These are phyloP conservation scores for Mus spicilegus DNA, from an alignment of 2,113 vertebrate species.

Conservation along the genomic window DNA sequence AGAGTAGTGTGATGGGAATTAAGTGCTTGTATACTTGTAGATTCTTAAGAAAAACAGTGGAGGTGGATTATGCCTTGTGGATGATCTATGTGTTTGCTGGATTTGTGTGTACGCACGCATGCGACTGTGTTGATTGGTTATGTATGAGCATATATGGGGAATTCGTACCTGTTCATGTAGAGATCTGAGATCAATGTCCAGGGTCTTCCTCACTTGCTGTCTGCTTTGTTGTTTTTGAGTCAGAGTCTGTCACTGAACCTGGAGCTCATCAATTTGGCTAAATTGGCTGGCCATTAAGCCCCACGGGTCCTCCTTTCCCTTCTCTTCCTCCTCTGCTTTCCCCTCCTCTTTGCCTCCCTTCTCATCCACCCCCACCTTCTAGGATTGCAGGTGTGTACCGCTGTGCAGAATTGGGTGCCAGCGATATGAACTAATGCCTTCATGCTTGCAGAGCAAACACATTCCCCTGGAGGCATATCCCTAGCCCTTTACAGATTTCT, in stretches of 20 bases:
- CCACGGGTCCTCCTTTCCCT: not conserved
- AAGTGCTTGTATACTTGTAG: constrained; percentile 44
- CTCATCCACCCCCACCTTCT: not conserved
- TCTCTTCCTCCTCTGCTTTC: not conserved
- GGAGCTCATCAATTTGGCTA: not conserved
- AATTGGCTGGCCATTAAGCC: no score
- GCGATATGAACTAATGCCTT: not conserved
- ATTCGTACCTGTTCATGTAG: no score
- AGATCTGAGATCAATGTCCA: no score
- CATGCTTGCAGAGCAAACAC: no score
- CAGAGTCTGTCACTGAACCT: not conserved
- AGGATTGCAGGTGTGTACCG: not conserved
- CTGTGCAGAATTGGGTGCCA: not conserved
- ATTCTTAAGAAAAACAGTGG: constrained; percentile 30
- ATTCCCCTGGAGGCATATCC: no score
- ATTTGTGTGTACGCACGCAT: not conserved
- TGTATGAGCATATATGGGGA: no score
- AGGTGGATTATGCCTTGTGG: constrained; percentile 69
- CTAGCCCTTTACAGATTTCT: constrained; percentile 71
- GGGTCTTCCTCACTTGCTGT: not conserved
- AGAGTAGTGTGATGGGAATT: not conserved
- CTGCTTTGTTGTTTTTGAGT: not conserved
- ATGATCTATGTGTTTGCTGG: constrained; percentile 52
- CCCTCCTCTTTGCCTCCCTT: not conserved
- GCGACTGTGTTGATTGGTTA: no score